phyloP scores from a whole-genome alignment of 2,113 vertebrate genomes.

The Cephalopterus ornatus region DNA sequence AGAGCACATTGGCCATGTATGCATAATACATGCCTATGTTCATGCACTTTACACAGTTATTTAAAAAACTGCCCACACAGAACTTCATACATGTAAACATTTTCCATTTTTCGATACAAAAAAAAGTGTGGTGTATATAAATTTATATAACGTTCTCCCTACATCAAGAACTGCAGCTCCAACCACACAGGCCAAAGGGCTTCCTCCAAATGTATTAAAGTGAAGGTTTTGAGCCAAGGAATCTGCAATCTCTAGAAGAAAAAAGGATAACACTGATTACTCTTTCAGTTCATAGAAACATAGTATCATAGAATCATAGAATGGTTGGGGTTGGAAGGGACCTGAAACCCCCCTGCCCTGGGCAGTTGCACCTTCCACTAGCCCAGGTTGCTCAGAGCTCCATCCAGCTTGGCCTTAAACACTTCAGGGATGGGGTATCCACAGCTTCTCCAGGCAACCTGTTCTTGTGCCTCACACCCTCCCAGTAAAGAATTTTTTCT shows the following conservation, averaged over 20 bases:
- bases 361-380: background rate
- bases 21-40: background rate
- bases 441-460: background rate
- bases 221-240: conserved; percentile 76
- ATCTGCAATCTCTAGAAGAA: conserved; percentile 82
- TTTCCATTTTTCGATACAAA: background rate
- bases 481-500: background rate
- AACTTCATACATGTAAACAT: background rate
- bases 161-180: conserved; percentile 90
- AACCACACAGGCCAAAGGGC: conserved; percentile 81
- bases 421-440: background rate
- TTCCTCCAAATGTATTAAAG: conserved; percentile 93
- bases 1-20: background rate
- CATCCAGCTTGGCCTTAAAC: background rate
- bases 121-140: background rate
- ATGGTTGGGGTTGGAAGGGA: background rate
- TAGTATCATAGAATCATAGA: background rate
- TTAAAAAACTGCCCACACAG: background rate
- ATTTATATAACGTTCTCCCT: background rate
- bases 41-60: background rate
- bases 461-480: background rate
- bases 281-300: background rate
- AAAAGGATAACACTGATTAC: background rate
- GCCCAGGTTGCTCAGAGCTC: background rate
- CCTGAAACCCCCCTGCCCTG: too few relatives aligned